Conservation (phyloP, 2,888 invertebrate species). For the Trileptium ribeirensis region DNA sequence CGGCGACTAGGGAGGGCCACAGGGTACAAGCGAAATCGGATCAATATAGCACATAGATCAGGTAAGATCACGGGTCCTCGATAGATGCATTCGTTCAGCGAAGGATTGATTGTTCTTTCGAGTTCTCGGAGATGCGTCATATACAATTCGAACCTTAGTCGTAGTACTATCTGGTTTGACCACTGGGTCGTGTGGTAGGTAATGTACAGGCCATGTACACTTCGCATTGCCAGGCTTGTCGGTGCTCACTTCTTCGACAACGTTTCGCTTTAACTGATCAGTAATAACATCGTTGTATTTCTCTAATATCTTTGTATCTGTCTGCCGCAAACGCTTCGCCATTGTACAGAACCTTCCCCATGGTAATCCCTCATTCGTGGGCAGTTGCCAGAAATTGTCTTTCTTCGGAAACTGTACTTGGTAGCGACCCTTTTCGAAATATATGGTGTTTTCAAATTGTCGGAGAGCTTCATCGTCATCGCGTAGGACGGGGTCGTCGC, state of each 20-base stretch:
- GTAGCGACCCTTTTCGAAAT: neutral
- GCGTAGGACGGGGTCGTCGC: neutral
- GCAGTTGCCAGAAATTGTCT: neutral
- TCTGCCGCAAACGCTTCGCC: neutral
- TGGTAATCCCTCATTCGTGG: neutral
- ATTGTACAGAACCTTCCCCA: neutral
- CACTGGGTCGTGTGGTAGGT: constrained; percentile 32
- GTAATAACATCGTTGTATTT: constrained; percentile 22
- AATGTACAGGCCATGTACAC: constrained; percentile 25
- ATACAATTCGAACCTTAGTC: no score
- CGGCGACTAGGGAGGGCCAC: constrained; percentile 28
- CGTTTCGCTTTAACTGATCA: no score
- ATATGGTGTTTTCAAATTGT: neutral
- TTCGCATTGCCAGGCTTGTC: no score
- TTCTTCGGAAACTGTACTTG: no score
- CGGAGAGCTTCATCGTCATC: neutral
- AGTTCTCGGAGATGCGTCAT: no score
- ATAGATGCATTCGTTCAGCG: no score
- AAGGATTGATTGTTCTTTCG: constrained; percentile 22
- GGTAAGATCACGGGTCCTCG: no score
- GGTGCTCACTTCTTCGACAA: no score
- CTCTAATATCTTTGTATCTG: constrained; percentile 5
- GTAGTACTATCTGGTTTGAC: constrained; percentile 23
- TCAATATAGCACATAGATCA: no score
- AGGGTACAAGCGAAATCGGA: no score